phyloP scores from a whole-genome alignment of 1,140 invertebrate genomes.

The Bicyclus anynana region DNA sequence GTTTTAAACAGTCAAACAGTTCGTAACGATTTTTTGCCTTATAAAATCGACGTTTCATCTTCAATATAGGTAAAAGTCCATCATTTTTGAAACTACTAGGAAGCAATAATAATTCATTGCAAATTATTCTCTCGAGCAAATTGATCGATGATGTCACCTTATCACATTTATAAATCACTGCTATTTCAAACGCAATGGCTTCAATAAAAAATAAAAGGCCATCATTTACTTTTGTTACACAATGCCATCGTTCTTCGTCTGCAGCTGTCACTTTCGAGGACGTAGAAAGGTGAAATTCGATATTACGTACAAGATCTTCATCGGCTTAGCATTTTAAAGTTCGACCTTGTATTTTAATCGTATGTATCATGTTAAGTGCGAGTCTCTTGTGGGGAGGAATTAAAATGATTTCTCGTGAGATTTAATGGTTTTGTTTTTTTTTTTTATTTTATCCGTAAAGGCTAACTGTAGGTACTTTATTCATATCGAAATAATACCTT shows the following conservation, averaged over 20 bases:
- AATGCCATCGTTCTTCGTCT: neutral
- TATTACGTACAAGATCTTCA: neutral
- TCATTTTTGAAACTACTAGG: neutral
- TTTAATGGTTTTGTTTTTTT: too few relatives aligned
- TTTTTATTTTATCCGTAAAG: too few relatives aligned
- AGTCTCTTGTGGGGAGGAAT: too few relatives aligned
- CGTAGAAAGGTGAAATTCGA: neutral
- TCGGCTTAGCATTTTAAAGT: neutral
- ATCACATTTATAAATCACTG: neutral
- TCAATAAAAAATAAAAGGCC: neutral
- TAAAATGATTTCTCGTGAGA: too few relatives aligned
- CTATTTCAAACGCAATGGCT: neutral
- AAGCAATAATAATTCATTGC: neutral
- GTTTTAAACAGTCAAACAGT: too few relatives aligned
- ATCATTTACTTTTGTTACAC: neutral
- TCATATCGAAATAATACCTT: too few relatives aligned
- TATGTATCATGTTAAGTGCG: too few relatives aligned
- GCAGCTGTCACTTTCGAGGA: neutral
- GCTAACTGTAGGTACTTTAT: too few relatives aligned
- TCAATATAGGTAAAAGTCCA: neutral
- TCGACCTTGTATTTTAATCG: neutral
- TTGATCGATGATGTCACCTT: conserved; percentile 8
- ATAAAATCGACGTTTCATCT: too few relatives aligned
- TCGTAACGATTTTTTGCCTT: too few relatives aligned
- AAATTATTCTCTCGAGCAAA: neutral